Conservation (phyloP, 2,113 vertebrate species). For the Laticauda colubrina region DNA sequence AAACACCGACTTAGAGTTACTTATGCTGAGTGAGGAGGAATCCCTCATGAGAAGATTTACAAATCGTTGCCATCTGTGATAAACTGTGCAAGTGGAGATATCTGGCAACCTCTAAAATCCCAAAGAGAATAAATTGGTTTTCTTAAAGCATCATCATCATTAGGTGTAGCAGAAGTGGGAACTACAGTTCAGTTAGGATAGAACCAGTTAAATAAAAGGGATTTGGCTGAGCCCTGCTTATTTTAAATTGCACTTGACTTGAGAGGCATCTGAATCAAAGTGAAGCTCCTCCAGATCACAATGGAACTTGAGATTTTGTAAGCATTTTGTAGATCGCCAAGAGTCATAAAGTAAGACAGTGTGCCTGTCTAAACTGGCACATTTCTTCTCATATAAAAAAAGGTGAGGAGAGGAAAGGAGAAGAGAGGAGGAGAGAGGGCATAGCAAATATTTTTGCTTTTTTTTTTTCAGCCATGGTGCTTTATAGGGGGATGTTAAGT, state of each 20-base stretch:
- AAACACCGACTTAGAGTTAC: not conserved
- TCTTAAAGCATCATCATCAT: not conserved
- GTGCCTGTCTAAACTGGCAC: not conserved
- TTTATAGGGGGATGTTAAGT: not conserved
- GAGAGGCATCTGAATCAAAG: not conserved
- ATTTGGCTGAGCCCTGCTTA: not conserved
- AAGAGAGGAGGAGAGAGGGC: not conserved
- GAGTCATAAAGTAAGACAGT: not conserved
- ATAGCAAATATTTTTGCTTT: not conserved
- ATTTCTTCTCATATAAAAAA: not conserved
- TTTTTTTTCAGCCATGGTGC: not conserved
- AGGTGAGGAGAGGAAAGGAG: not conserved
- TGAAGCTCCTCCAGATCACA: not conserved
- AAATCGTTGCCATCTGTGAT: not conserved
- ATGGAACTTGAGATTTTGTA: not conserved
- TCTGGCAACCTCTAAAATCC: not conserved
- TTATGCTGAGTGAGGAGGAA: not conserved
- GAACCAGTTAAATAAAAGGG: not conserved
- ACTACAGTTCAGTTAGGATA: not conserved
- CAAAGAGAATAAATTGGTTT: not conserved
- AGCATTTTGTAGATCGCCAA: not conserved
- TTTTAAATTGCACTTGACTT: not conserved
- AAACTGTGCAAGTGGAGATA: not conserved
- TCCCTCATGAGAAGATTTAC: not conserved
- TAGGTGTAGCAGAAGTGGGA: not conserved